Evolutionary conservation across 1,140 invertebrate genomes (phyloP).

Genomic region (Bradysia coprophila): DNA sequence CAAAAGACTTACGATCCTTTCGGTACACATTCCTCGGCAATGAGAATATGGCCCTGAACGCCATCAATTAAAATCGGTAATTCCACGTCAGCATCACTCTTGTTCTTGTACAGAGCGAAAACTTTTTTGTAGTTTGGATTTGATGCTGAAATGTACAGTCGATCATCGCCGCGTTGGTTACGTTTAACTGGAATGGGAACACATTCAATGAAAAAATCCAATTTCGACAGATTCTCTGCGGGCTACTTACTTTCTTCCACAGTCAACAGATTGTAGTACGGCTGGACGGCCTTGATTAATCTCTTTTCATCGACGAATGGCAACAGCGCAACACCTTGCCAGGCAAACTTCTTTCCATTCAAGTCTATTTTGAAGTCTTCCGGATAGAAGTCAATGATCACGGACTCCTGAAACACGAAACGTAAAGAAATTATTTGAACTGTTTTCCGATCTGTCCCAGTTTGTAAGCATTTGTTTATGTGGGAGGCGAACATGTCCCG

Average conservation of each 20-base stretch:
- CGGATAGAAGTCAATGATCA: slow-evolving; percentile 98
- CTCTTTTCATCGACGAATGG: slow-evolving; percentile 95
- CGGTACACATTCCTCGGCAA: slow-evolving; percentile 44
- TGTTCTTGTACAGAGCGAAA: slow-evolving; percentile 42
- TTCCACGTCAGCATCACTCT: slow-evolving; percentile 28
- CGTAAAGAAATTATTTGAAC: no score
- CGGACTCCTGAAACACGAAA: slow-evolving; percentile 47
- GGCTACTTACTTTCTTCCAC: slow-evolving; percentile 49
- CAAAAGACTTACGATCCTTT: slow-evolving; percentile 44
- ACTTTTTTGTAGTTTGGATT: slow-evolving; percentile 52
- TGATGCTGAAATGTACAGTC: slow-evolving; percentile 52
- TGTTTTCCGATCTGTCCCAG: no score
- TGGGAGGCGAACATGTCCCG: no score
- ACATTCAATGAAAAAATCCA: slow-evolving; percentile 5
- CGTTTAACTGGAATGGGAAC: slow-evolving; percentile 28
- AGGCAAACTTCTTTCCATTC: slow-evolving; percentile 98
- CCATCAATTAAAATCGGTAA: slow-evolving; percentile 40
- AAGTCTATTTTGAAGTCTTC: slow-evolving; percentile 96
- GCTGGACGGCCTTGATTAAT: slow-evolving; percentile 69
- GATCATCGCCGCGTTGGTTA: slow-evolving; percentile 56
- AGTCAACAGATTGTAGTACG: slow-evolving; percentile 62
- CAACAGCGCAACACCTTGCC: slow-evolving; percentile 95
- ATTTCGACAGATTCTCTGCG: neutral
- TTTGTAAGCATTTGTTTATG: no score
- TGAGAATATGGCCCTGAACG: slow-evolving; percentile 50